phyloP scores from a whole-genome alignment of 2,113 vertebrate genomes.

The Hippocampus abdominalis region DNA sequence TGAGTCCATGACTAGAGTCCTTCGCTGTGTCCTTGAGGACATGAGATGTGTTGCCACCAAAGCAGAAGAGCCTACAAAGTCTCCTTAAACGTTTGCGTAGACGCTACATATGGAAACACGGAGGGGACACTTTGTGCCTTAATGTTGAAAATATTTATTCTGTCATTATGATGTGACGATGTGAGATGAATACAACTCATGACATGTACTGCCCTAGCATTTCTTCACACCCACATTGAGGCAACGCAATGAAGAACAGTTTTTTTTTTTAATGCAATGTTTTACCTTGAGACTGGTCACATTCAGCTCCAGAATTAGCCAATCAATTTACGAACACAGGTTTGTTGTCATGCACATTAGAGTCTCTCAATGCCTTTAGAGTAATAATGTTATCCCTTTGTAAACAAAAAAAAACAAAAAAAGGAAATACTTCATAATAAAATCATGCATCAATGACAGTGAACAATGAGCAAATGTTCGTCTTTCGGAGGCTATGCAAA shows the following conservation, averaged over 20 bases:
- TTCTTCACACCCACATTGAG: conserved; percentile 9
- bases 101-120: neutral
- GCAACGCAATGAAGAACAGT: conserved; percentile 17
- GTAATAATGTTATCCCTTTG: conserved; percentile 7
- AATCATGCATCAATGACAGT: conserved; percentile 13
- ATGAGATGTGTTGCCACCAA: conserved; percentile 67
- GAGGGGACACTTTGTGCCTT: conserved; percentile 52
- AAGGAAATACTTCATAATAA: conserved; percentile 19
- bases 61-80: conserved; percentile 27
- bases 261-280: conserved; percentile 9
- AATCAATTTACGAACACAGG: neutral
- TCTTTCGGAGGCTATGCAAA: conserved; percentile 6
- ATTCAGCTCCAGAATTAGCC: conserved; percentile 9
- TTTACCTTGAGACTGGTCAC: conserved; percentile 42
- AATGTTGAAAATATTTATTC: conserved; percentile 11
- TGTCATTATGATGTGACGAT: neutral
- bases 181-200: neutral
- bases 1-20: conserved; percentile 74
- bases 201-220: conserved; percentile 5
- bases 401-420: conserved; percentile 25
- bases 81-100: neutral
- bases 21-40: conserved; percentile 76
- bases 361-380: conserved; percentile 30
- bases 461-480: neutral
- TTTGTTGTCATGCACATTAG: neutral